Evolutionary conservation across 2,797 vertebrate species (phyloP).

Genomic region (Pelodytes ibericus): DNA sequence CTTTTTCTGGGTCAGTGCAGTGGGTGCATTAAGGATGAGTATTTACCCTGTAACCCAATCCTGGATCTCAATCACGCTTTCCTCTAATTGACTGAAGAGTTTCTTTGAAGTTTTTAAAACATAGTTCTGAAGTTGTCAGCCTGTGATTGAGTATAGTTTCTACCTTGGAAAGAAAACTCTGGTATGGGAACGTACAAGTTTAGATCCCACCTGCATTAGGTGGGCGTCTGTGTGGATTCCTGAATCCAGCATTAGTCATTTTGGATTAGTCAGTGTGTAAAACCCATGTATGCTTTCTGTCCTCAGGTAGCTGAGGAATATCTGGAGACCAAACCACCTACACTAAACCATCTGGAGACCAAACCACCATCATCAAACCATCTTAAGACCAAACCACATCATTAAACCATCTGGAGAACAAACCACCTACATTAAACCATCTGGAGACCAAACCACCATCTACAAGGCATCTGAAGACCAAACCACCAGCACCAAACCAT

Average conservation of each 20-base stretch:
- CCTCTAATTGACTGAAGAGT: slow-evolving; percentile 57
- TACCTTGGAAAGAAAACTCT: slow-evolving; percentile 49
- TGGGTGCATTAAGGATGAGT: slow-evolving; percentile 58
- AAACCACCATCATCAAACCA: too few relatives aligned
- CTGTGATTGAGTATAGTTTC: slow-evolving; percentile 63
- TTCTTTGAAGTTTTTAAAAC: slow-evolving; percentile 59
- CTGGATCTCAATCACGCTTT: slow-evolving; percentile 50
- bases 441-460: too few relatives aligned
- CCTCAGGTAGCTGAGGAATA: too few relatives aligned
- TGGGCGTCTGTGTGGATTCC: not conserved
- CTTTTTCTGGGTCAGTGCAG: slow-evolving; percentile 57
- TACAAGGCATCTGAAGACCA: too few relatives aligned
- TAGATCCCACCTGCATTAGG: slow-evolving; percentile 58
- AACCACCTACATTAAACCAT: too few relatives aligned
- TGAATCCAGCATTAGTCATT: not conserved
- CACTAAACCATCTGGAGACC: too few relatives aligned
- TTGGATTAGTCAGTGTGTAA: not conserved
- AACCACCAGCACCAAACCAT: too few relatives aligned
- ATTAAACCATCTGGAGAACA: too few relatives aligned
- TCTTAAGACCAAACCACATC: too few relatives aligned
- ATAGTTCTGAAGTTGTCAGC: slow-evolving; percentile 53
- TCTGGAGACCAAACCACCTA: too few relatives aligned
- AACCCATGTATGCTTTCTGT: too few relatives aligned
- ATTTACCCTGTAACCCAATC: slow-evolving; percentile 62
- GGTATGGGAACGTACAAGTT: slow-evolving; percentile 32